Evolutionary conservation across 92 coral and sea anemone genomes (phyloP).

Genomic region (Isaurus tuberculatus): DNA sequence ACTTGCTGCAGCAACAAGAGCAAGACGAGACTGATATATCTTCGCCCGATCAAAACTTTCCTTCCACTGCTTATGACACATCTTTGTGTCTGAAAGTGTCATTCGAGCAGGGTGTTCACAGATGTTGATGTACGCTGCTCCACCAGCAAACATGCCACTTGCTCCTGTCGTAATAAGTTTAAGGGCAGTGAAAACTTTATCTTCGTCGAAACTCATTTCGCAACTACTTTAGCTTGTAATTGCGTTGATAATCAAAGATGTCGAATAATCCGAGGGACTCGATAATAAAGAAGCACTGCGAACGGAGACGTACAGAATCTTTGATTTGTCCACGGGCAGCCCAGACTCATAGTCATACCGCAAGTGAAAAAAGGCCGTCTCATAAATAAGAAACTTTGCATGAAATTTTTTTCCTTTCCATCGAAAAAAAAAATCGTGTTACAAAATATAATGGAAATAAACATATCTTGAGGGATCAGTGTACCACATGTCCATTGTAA

Average conservation of each 20-base stretch:
- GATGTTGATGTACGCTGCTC: conserved; percentile 73
- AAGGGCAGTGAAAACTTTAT: conserved; percentile 65
- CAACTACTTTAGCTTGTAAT: not conserved
- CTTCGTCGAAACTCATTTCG: conserved; percentile 74
- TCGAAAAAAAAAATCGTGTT: too few relatives aligned
- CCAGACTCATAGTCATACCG: too few relatives aligned
- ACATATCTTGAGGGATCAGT: too few relatives aligned
- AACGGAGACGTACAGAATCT: too few relatives aligned
- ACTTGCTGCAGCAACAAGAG: conserved; percentile 53
- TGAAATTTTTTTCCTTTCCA: too few relatives aligned
- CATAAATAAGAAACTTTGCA: too few relatives aligned
- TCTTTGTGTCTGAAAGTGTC: conserved; percentile 73
- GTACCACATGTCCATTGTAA: too few relatives aligned
- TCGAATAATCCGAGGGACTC: not conserved
- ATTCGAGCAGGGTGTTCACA: conserved; percentile 87
- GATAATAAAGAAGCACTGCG: too few relatives aligned
- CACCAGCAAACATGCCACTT: conserved; percentile 77
- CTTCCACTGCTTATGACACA: conserved; percentile 80
- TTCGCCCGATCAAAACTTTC: conserved; percentile 76
- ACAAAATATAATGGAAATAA: too few relatives aligned
- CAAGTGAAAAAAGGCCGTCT: too few relatives aligned
- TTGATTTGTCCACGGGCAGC: too few relatives aligned
- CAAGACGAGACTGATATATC: conserved; percentile 71
- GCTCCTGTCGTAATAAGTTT: conserved; percentile 71
- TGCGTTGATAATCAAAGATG: not conserved